These are phyloP conservation scores for Caiman crocodilus DNA, from an alignment of 2,797 vertebrate genomes.

Conservation along the genomic window DNA sequence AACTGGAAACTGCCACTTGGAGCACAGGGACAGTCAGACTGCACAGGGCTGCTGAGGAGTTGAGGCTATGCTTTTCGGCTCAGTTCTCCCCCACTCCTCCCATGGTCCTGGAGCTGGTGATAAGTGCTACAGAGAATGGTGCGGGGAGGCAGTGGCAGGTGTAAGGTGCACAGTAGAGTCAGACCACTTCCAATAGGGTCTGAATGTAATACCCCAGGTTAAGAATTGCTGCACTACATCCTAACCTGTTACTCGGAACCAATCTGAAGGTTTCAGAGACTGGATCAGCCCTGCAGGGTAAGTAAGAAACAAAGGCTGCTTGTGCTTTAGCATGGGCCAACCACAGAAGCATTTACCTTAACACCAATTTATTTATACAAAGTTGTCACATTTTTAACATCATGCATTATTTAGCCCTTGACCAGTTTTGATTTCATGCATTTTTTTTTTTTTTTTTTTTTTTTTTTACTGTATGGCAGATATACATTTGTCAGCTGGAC, in stretches of 20 bases:
- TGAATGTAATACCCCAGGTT: too few species aligned
- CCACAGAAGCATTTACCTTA: not conserved
- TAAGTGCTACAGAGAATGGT: too few species aligned
- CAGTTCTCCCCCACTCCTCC: too few species aligned
- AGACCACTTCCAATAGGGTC: not conserved
- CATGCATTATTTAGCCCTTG: not conserved
- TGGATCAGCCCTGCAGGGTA: not conserved
- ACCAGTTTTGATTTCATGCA: not conserved
- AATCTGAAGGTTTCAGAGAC: not conserved
- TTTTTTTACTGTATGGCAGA: not conserved
- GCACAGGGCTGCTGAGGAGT: too few species aligned
- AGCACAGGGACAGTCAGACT: too few species aligned
- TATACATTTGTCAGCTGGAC: not conserved
- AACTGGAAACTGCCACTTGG: too few species aligned
- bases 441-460: not conserved
- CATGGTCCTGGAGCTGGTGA: too few species aligned
- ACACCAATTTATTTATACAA: not conserved
- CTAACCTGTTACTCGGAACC: not conserved
- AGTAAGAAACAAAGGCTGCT: not conserved
- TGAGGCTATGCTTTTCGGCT: too few species aligned
- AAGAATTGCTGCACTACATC: not conserved
- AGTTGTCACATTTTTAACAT: not conserved
- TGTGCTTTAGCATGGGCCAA: rapidly evolving
- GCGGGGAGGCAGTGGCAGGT: too few species aligned
- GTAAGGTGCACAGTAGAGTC: not conserved